Evolutionary conservation across 2,113 vertebrate genomes (phyloP).

Genomic region (Microcebus ravelobensis): DNA sequence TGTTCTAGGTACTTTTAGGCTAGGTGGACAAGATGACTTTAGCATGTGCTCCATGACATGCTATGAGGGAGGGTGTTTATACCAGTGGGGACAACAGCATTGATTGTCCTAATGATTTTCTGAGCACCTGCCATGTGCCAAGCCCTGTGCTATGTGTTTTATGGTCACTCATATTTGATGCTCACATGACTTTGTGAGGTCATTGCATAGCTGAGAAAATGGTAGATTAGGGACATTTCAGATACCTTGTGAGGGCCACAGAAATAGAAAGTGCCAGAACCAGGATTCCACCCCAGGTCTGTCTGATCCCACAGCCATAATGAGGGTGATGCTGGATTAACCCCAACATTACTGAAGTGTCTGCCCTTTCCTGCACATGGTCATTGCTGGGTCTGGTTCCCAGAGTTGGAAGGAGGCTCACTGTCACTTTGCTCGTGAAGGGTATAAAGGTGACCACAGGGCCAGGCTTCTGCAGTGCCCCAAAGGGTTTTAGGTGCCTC

Average conservation of each 20-base stretch:
- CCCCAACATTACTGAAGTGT: not conserved
- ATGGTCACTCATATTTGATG: not conserved
- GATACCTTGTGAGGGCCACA: not conserved
- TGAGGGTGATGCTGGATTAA: not conserved
- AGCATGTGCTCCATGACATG: fast-evolving
- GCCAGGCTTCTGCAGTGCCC: not conserved
- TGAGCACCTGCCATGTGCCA: not conserved
- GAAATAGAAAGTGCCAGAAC: not conserved
- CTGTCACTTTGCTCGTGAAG: not conserved
- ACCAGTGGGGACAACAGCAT: fast-evolving
- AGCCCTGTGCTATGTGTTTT: not conserved
- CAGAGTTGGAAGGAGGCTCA: not conserved
- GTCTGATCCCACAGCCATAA: not conserved
- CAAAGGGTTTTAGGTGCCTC: not conserved
- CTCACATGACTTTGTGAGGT: not conserved
- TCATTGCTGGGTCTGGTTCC: not conserved
- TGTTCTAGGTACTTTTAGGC: not conserved
- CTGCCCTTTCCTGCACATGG: not conserved
- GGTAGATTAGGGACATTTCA: not conserved
- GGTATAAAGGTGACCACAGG: not conserved
- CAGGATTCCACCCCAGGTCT: not conserved
- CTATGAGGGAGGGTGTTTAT: fast-evolving
- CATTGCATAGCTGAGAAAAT: not conserved
- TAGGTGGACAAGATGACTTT: fast-evolving
- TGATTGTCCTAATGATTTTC: not conserved